phyloP scores from a whole-genome alignment of 37 sponge, comb jelly and placozoan species.

The Oopsacas minuta region DNA sequence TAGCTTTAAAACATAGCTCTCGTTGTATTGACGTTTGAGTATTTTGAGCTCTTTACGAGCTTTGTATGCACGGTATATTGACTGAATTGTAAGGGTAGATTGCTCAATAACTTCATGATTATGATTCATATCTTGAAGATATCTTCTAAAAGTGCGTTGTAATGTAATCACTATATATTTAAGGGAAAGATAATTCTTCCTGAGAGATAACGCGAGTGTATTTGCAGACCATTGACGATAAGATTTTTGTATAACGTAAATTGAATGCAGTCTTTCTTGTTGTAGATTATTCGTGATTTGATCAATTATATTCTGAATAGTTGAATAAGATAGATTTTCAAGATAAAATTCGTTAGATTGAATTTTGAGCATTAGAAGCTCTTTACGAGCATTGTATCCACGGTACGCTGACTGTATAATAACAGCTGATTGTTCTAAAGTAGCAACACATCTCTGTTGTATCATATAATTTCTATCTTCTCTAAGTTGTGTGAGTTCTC shows the following conservation, averaged over 20 bases:
- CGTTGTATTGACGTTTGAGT: neutral
- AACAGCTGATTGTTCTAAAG: constrained; percentile 33
- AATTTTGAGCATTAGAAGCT: neutral
- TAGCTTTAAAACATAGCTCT: neutral
- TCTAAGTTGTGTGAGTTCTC: neutral
- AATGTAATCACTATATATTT: neutral
- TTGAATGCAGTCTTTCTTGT: neutral
- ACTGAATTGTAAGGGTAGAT: constrained; percentile 24
- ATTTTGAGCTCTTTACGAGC: neutral
- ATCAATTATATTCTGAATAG: neutral
- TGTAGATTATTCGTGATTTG: neutral
- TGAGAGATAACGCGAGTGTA: neutral
- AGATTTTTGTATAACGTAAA: neutral
- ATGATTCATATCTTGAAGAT: too few species aligned
- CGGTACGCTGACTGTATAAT: constrained; percentile 24
- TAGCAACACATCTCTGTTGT: too few species aligned
- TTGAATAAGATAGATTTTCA: neutral
- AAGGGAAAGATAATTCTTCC: neutral
- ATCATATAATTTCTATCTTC: too few species aligned
- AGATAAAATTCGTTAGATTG: neutral
- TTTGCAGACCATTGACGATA: neutral
- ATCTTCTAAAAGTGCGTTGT: too few species aligned
- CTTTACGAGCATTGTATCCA: constrained; percentile 8
- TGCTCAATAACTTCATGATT: neutral
- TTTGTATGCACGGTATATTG: constrained; percentile 20